These are phyloP conservation scores for Elgaria multicarinata DNA, from an alignment of 2,113 vertebrate genomes.

Conservation along the genomic window DNA sequence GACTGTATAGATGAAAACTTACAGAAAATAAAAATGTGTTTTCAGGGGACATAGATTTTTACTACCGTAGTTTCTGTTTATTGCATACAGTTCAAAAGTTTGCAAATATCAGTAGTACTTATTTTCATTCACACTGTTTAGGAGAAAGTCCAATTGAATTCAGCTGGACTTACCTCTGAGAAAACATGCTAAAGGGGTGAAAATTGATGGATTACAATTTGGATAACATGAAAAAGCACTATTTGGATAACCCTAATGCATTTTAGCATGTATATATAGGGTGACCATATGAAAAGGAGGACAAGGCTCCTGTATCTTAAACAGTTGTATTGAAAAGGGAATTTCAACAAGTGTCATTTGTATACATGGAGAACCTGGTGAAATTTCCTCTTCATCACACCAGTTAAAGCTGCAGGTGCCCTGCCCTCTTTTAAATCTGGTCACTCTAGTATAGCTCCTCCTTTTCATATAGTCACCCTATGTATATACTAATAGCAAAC, in stretches of 20 bases:
- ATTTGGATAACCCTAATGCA: neutral
- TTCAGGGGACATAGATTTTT: no score
- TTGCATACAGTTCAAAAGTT: neutral
- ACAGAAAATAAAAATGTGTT: neutral
- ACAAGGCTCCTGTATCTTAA: no score
- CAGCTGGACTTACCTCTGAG: neutral
- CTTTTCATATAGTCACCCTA: no score
- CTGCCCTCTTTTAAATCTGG: no score
- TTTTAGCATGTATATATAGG: neutral
- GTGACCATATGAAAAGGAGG: no score
- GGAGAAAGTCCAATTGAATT: neutral
- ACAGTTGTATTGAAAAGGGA: no score
- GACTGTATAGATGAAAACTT: neutral
- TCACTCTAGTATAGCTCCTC: no score
- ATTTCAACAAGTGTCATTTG: no score
- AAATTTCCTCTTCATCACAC: no score
- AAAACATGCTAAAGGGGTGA: neutral
- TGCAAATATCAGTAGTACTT: neutral
- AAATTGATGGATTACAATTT: neutral
- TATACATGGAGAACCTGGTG: no score
- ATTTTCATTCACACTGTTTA: neutral
- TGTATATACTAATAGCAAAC: neutral
- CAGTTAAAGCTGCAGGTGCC: no score
- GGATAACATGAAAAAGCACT: neutral
- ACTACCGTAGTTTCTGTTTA: neutral